These are phyloP conservation scores for Cyprinodon variegatus DNA, from an alignment of 2,113 vertebrate genomes.

Conservation along the genomic window DNA sequence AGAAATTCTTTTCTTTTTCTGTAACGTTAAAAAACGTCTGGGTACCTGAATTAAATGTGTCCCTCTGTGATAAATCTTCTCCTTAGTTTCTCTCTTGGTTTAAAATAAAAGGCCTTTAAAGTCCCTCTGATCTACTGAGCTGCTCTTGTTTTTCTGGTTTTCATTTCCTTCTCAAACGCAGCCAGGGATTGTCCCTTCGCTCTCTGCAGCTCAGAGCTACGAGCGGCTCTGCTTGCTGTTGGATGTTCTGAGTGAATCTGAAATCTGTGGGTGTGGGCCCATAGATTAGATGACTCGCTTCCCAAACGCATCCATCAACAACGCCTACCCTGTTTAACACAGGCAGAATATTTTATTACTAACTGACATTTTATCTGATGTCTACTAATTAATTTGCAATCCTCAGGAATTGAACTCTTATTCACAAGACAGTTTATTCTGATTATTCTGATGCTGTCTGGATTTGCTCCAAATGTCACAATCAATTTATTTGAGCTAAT, in stretches of 20 bases:
- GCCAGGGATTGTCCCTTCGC: constrained; percentile 8
- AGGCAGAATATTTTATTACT: constrained; percentile 31
- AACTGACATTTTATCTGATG: constrained; percentile 42
- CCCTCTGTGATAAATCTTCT: too few relatives aligned
- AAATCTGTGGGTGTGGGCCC: constrained; percentile 5
- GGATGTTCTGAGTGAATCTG: constrained; percentile 16
- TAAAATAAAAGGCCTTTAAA: neutral
- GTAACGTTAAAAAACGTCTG: too few relatives aligned
- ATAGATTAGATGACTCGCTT: constrained; percentile 49
- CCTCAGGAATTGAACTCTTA: constrained; percentile 23
- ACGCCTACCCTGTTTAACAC: constrained; percentile 29
- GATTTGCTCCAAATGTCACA: constrained; percentile 61
- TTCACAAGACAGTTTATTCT: constrained; percentile 49
- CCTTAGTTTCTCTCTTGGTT: too few relatives aligned
- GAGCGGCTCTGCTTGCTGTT: neutral
- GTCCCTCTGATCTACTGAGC: neutral
- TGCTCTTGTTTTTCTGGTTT: constrained; percentile 5
- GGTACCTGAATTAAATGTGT: too few relatives aligned
- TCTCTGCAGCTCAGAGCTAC: neutral
- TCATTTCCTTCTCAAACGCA: constrained; percentile 20
- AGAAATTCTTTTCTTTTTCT: too few relatives aligned
- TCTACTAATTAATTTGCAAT: constrained; percentile 53
- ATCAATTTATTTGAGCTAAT: constrained; percentile 57
- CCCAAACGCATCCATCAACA: constrained; percentile 10
- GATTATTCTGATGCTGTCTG: constrained; percentile 48